A percentile compares a stretch with the other conserved stretches of the same genome.
Evolutionary conservation across 2,888 invertebrate genomes (phyloP).

Genomic region (Acrobasis consociella): DNA sequence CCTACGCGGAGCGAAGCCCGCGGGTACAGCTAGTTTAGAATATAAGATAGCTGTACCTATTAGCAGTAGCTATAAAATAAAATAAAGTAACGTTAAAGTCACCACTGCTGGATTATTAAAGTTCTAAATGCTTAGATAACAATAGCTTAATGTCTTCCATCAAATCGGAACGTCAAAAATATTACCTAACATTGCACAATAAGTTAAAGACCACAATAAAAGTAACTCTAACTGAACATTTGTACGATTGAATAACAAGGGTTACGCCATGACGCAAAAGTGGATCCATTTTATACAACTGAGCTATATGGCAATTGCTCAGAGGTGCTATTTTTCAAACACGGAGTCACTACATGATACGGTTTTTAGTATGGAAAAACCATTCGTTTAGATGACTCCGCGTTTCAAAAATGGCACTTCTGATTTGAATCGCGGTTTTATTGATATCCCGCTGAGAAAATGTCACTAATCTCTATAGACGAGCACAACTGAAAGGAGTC

Average conservation of each 20-base stretch:
- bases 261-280: conserved; percentile 37
- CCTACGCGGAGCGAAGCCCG: too few relatives aligned
- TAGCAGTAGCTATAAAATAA: too few relatives aligned
- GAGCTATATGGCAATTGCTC: conserved; percentile 21
- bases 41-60: too few relatives aligned
- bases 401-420: too few relatives aligned
- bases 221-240: conserved; percentile 28
- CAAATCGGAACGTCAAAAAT: conserved; percentile 5
- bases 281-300: conserved; percentile 36
- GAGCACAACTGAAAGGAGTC: background rate
- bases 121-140: too few relatives aligned
- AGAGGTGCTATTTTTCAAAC: too few relatives aligned
- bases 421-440: conserved; percentile 12
- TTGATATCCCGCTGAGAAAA: conserved; percentile 11
- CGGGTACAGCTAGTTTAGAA: too few relatives aligned
- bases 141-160: background rate
- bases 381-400: too few relatives aligned
- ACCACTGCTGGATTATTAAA: too few relatives aligned
- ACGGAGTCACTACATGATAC: too few relatives aligned
- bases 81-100: too few relatives aligned
- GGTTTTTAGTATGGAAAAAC: too few relatives aligned
- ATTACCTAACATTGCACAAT: conserved; percentile 19
- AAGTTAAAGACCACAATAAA: conserved; percentile 24
- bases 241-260: conserved; percentile 34
- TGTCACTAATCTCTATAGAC: conserved; percentile 2